A percentile compares a stretch with the other conserved stretches of the same genome.
phyloP scores from a whole-genome alignment of 2,888 invertebrate genomes.

The Perithous albicinctus region DNA sequence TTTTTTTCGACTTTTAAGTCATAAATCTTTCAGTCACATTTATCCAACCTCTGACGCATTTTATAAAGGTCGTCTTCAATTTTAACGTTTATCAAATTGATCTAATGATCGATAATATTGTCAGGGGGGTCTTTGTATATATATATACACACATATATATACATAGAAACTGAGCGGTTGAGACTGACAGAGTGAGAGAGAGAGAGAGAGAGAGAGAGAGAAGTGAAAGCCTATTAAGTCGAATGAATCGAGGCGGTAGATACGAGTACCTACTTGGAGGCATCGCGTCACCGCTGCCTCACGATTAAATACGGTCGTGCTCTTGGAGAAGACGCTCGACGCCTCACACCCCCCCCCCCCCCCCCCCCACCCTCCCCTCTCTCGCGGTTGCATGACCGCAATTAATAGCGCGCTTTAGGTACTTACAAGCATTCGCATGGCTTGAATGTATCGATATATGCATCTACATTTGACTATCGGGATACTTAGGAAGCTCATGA shows the following conservation, averaged over 20 bases:
- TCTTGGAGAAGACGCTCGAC: background rate
- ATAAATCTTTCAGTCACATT: background rate
- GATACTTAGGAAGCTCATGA: background rate
- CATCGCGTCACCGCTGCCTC: background rate
- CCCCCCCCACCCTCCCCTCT: no score
- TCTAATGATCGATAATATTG: conserved; percentile 1
- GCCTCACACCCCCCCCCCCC: background rate
- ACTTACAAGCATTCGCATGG: conserved; percentile 26
- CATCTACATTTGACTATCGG: background rate
- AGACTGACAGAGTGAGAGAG: no score
- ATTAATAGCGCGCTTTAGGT: conserved; percentile 42
- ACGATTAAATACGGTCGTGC: background rate
- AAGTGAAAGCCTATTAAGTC: background rate
- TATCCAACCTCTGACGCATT: background rate
- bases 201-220: background rate
- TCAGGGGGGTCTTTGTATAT: background rate
- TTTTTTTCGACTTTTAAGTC: no score
- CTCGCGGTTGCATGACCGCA: conserved; percentile 32
- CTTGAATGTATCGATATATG: conserved; percentile 39
- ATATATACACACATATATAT: no score
- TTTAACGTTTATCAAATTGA: conserved; percentile 8
- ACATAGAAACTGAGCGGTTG: no score
- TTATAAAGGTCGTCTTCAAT: background rate
- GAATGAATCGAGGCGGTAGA: background rate
- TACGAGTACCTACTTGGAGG: background rate